A percentile compares a stretch with the other conserved stretches of the same genome.
phyloP scores from a whole-genome alignment of 2,113 vertebrate species.

The Poecile atricapillus region DNA sequence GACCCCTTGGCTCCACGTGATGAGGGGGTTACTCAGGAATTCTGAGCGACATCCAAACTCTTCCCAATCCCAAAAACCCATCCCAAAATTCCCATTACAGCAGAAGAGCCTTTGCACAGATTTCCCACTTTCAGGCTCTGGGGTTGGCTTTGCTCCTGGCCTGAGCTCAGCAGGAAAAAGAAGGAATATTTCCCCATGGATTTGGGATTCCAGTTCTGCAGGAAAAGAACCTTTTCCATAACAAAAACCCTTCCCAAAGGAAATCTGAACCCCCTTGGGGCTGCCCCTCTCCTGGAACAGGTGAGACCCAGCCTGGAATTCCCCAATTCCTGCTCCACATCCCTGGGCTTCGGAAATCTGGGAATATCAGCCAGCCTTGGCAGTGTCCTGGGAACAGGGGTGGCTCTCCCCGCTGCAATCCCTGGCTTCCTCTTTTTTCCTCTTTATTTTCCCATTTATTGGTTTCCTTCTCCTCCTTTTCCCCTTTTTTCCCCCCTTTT shows the following conservation, averaged over 20 bases:
- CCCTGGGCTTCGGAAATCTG: background rate
- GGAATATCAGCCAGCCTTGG: accelerated
- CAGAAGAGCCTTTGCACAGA: background rate
- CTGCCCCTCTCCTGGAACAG: background rate
- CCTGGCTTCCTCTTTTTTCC: accelerated
- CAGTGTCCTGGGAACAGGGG: background rate
- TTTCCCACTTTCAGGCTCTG: background rate
- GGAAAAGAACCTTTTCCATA: background rate
- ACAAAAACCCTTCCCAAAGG: background rate
- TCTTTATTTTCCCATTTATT: background rate
- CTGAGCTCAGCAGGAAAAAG: background rate
- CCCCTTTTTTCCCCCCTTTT: accelerated
- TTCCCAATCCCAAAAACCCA: background rate
- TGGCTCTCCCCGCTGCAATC: background rate
- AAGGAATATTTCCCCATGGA: background rate
- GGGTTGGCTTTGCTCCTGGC: background rate
- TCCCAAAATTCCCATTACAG: background rate
- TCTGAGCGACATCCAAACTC: background rate
- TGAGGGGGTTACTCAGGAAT: background rate
- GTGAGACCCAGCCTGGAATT: background rate
- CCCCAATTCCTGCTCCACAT: background rate
- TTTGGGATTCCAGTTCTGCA: background rate
- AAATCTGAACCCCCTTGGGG: background rate
- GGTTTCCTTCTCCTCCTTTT: accelerated
- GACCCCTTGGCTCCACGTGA: no score